phyloP scores from a whole-genome alignment of 2,797 vertebrate genomes.

The Nannoperca australis region DNA sequence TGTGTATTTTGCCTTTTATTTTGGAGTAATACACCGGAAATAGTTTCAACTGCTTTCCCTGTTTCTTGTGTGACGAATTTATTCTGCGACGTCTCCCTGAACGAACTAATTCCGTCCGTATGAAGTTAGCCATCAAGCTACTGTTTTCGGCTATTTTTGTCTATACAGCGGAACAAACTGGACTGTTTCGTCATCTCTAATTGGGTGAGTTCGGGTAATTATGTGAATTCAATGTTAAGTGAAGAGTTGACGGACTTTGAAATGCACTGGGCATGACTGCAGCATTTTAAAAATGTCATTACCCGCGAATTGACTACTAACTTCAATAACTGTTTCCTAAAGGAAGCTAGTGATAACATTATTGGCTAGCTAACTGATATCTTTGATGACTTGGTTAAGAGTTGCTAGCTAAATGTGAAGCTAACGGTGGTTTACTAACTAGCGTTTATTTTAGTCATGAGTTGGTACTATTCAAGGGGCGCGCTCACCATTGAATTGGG shows the following conservation, averaged over 20 bases:
- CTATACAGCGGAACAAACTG: background rate
- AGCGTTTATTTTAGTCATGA: background rate
- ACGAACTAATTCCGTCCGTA: background rate
- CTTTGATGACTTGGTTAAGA: background rate
- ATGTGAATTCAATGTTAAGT: no score
- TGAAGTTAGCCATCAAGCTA: conserved; percentile 24
- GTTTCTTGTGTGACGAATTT: conserved; percentile 46
- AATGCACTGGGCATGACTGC: background rate
- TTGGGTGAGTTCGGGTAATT: background rate
- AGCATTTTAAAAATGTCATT: conserved; percentile 14
- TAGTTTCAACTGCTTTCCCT: background rate
- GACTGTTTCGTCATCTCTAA: background rate
- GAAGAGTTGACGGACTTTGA: background rate
- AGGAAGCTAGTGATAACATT: background rate
- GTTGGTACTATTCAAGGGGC: background rate
- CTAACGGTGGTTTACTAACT: background rate
- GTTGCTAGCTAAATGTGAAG: background rate
- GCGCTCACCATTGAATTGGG: background rate
- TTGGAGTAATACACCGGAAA: conserved; percentile 32
- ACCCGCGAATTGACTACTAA: conserved; percentile 42
- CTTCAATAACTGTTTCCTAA: conserved; percentile 5
- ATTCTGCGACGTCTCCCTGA: conserved; percentile 49
- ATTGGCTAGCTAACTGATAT: no score
- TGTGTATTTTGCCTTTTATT: conserved; percentile 10
- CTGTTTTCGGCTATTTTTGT: conserved; percentile 20